Evolutionary conservation across 2,888 invertebrate genomes (phyloP), one percentile per base, ranked within the genome.

Genomic region (Hedya salicella): DNA sequence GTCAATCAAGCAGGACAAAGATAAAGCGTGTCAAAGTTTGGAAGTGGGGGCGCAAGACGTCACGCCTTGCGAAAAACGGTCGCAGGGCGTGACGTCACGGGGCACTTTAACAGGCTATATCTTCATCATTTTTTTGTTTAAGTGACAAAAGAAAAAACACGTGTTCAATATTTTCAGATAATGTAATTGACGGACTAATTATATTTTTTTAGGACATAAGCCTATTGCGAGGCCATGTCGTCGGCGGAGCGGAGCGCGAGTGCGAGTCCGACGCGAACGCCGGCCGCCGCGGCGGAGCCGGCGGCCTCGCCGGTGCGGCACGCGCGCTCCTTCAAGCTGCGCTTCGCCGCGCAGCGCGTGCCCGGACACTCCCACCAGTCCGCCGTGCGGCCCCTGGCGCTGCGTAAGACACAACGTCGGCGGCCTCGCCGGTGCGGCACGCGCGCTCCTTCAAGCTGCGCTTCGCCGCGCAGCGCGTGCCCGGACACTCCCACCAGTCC

Each of bases 321-420:
- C 73, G 56, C 75, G 68, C 78, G 77, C 68, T 82, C 89, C 59
- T 91, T 91, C 77, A 88, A 88, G 79, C 76, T 91, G 67, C 84
- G 89, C 6, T 91, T 91, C 75, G 89, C 89, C 63, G 71, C 83
- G n/a, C 82, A 79, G 68, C 82, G 86, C 63, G 91, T 90, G 78
- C 82, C 75, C 49, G 92, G 92, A 42, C 89, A 89, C 74, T 92
- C 91, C 14, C 74, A 86, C 75, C 80, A 88, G 57, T 89, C 90
- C 11, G 80, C 81, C 16, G 80, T 85, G 54, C 85, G 83, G 60
- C 92, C 92, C 30, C 78, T 83, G 6, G 79, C 80, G 30, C 71
- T 90, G 40, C 88, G 91, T 91, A 57, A 80, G 85, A 81, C 11
- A 13, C 2, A n/a, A 4, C 40, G 16, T 1, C n/a, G 19, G 8